Conservation (phyloP, 2,888 invertebrate genomes). For the Drosophila austrosaltans region DNA sequence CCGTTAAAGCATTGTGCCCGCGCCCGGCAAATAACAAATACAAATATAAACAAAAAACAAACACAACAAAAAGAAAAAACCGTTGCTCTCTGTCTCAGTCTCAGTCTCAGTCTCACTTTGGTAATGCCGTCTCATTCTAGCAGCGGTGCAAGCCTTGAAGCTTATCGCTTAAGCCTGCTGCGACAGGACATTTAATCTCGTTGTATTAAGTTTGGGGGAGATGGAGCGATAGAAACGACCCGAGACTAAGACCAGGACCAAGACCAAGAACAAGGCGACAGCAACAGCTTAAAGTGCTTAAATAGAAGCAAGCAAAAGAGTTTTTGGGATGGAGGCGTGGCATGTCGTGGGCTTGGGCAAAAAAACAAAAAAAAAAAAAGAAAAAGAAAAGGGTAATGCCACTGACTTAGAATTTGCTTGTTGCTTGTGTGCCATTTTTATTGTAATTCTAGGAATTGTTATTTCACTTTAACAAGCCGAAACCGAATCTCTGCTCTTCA, state of each 20-base stretch:
- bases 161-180: conserved; percentile 73
- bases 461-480: conserved; percentile 74
- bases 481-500: conserved; percentile 57
- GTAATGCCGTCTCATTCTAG: conserved; percentile 12
- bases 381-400: conserved; percentile 61
- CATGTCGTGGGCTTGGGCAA: conserved; percentile 7
- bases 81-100: not conserved
- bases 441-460: conserved; percentile 76
- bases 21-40: conserved; percentile 35
- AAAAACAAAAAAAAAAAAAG: conserved; percentile 27
- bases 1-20: conserved; percentile 37
- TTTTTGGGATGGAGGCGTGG: conserved; percentile 17
- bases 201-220: conserved; percentile 63
- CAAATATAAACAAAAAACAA: conserved; percentile 20
- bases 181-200: conserved; percentile 79
- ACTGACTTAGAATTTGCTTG: conserved; percentile 49
- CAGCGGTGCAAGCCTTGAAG: conserved; percentile 60
- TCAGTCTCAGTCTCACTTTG: conserved; percentile 28
- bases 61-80: no score
- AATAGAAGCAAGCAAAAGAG: conserved; percentile 13
- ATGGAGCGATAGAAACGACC: conserved; percentile 25
- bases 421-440: conserved; percentile 73
- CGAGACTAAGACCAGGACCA: conserved; percentile 25
- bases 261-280: conserved; percentile 29
- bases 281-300: conserved; percentile 65